A percentile compares a stretch with the other conserved stretches of the same genome.
Conservation (phyloP, 2,113 vertebrate species). For the Rhinogobius similis region DNA sequence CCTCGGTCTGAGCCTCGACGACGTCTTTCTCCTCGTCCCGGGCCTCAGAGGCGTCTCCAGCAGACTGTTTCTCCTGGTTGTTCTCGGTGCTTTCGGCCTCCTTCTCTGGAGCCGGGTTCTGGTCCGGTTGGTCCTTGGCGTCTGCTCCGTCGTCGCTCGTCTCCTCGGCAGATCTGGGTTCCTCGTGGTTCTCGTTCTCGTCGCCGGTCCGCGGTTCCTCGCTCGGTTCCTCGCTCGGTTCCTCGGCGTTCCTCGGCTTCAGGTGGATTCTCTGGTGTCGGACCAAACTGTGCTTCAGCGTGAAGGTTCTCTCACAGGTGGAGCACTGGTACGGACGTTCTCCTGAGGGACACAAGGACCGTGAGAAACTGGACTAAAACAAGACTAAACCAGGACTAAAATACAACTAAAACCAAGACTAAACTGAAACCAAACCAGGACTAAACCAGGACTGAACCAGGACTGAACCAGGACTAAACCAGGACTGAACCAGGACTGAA, state of each 20-base stretch:
- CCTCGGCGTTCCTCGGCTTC: constrained; percentile 72
- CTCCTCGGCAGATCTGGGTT: constrained; percentile 74
- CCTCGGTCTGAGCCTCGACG: too few species aligned
- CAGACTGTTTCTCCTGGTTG: too few species aligned
- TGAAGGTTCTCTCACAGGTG: constrained; percentile 95
- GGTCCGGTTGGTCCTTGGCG: constrained; percentile 33
- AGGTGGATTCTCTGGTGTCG: constrained; percentile 96
- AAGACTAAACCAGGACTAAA: too few species aligned
- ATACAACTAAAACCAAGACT: too few species aligned
- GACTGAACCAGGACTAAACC: too few species aligned
- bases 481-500: not conserved
- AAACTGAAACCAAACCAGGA: too few species aligned
- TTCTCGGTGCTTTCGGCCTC: too few species aligned
- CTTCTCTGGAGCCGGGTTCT: too few species aligned
- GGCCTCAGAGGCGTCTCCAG: too few species aligned
- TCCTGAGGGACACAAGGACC: constrained; percentile 67
- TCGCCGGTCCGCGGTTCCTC: constrained; percentile 52
- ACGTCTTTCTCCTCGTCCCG: not conserved
- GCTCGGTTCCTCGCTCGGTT: constrained; percentile 82
- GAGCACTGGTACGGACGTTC: constrained; percentile 95
- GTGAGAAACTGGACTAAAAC: not conserved
- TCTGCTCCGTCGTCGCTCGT: constrained; percentile 85
- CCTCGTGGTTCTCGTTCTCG: constrained; percentile 46
- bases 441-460: not conserved
- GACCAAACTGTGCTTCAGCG: constrained; percentile 96